phyloP scores from a whole-genome alignment of 2,888 invertebrate species.

The Pasiphila rectangulata region DNA sequence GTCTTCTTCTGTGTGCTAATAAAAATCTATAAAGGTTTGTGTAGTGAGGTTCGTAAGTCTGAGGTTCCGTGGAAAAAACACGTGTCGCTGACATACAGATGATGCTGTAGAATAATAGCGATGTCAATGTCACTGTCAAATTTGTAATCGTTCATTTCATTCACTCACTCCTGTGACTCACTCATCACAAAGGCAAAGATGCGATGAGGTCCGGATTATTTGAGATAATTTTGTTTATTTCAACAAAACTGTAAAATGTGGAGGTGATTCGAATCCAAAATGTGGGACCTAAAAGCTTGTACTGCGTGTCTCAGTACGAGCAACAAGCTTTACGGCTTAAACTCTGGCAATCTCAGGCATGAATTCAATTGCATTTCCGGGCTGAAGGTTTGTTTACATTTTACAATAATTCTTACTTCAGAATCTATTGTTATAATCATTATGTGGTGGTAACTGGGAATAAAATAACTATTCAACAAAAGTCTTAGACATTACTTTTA shows the following conservation, averaged over 20 bases:
- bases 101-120: background rate
- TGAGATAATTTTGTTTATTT: background rate
- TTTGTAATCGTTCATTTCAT: background rate
- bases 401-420: constrained; percentile 12
- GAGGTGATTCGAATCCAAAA: constrained; percentile 47
- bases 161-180: background rate
- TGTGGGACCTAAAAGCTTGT: constrained; percentile 64
- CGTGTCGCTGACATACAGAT: too few species aligned
- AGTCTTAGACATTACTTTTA: too few species aligned
- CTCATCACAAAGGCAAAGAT: constrained; percentile 6
- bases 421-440: too few species aligned
- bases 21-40: too few species aligned
- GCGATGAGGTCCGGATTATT: background rate
- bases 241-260: constrained; percentile 37
- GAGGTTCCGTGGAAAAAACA: too few species aligned
- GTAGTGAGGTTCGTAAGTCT: too few species aligned
- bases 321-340: constrained; percentile 56
- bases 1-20: too few species aligned
- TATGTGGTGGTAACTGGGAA: too few species aligned
- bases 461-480: too few species aligned
- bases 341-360: constrained; percentile 49
- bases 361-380: constrained; percentile 62
- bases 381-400: constrained; percentile 48
- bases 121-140: background rate
- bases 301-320: constrained; percentile 60